phyloP scores from a whole-genome alignment of 2,888 invertebrate species.

The Psylliodes chrysocephalus region DNA sequence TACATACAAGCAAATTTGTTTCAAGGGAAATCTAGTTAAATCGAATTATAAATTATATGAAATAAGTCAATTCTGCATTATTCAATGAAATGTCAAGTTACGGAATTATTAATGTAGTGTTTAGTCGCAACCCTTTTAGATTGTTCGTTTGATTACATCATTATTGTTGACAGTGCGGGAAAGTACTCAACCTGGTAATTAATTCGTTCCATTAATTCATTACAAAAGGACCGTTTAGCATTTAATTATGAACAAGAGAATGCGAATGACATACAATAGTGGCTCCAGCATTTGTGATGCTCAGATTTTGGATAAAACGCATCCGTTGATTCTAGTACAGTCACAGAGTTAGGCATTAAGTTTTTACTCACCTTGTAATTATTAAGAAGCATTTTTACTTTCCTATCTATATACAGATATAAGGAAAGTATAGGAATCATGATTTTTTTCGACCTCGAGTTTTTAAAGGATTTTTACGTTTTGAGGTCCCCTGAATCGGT shows the following conservation, averaged over 20 bases:
- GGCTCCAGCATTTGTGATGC: background rate
- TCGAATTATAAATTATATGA: no score
- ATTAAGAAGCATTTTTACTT: no score
- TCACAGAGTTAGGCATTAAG: no score
- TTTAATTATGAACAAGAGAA: conserved; percentile 1
- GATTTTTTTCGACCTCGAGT: no score
- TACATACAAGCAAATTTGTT: no score
- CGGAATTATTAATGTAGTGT: background rate
- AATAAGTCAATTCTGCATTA: background rate
- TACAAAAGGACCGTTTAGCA: conserved; percentile 7
- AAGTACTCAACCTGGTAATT: conserved; percentile 11
- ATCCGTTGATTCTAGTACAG: background rate
- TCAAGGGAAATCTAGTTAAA: no score
- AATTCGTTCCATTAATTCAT: conserved; percentile 3
- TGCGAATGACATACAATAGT: conserved; percentile 1
- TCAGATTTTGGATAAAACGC: background rate
- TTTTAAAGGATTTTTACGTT: no score
- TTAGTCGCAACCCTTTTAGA: background rate
- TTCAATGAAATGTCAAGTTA: background rate
- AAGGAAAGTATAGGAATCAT: no score
- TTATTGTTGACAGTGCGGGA: background rate
- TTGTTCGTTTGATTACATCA: conserved; percentile 6
- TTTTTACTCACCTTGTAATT: no score
- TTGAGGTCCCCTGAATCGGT: no score
- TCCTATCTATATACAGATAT: no score